Evolutionary conservation across 2,888 invertebrate species (phyloP).

Genomic region (Autographa gamma): DNA sequence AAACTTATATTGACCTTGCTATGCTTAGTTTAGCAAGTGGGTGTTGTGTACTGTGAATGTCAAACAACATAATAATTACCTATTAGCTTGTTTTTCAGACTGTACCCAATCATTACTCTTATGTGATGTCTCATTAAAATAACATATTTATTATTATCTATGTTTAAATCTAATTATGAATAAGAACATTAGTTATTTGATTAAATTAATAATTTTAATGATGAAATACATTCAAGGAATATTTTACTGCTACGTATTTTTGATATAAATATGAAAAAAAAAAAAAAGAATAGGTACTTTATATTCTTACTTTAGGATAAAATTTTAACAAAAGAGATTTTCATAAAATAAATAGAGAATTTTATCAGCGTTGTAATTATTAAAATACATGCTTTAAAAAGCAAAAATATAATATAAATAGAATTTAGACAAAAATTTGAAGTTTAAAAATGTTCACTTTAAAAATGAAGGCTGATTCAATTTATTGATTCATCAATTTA

Average conservation of each 20-base stretch:
- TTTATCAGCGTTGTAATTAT: no score
- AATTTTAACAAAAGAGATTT: no score
- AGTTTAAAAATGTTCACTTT: no score
- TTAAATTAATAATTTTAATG: neutral
- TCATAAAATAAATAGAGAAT: no score
- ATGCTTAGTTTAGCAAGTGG: conserved; percentile 20
- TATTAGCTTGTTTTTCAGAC: neutral
- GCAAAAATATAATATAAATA: no score
- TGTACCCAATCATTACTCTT: neutral
- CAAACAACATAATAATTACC: conserved; percentile 24
- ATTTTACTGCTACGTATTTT: no score
- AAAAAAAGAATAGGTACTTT: no score
- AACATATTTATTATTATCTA: neutral
- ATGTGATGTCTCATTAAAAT: neutral
- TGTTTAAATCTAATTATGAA: neutral
- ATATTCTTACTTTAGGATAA: no score
- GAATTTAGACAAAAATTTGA: no score
- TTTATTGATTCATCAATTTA: neutral
- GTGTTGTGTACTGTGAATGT: conserved; percentile 34
- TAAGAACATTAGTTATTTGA: neutral
- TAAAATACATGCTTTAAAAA: no score
- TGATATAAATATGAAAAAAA: no score
- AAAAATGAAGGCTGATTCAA: neutral
- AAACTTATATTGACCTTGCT: conserved; percentile 24
- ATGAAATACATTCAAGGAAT: no score